Evolutionary conservation across 2,797 vertebrate species (phyloP).

Genomic region (Gambusia yucatana): DNA sequence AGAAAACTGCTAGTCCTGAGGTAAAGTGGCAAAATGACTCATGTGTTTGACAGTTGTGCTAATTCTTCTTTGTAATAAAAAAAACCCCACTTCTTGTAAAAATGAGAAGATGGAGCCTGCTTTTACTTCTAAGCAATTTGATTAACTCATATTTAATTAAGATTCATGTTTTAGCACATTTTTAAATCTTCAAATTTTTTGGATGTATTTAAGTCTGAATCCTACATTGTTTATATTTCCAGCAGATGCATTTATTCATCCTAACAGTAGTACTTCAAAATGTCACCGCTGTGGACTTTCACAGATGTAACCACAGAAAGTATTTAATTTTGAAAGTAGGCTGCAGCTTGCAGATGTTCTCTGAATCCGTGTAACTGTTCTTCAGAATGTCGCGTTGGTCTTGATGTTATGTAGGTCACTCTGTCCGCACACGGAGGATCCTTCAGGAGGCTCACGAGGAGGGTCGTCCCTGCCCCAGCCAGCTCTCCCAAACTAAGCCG

Average conservation of each 20-base stretch:
- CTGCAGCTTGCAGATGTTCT: not conserved
- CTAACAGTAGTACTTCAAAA: conserved; percentile 5
- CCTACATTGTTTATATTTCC: conserved; percentile 8
- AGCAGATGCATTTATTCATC: conserved; percentile 9
- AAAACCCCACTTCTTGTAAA: conserved; percentile 37
- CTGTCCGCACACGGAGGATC: conserved; percentile 85
- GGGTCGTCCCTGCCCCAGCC: conserved; percentile 88
- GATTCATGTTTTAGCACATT: conserved; percentile 30
- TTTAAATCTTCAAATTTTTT: not conserved
- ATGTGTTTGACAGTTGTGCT: conserved; percentile 45
- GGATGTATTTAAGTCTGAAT: conserved; percentile 15
- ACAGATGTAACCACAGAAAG: not conserved
- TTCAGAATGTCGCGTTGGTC: not conserved
- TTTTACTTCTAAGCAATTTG: conserved; percentile 35
- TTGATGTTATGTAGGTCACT: conserved; percentile 81
- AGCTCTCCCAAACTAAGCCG: conserved; percentile 87
- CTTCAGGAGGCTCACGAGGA: conserved; percentile 87
- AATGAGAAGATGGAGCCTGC: conserved; percentile 21
- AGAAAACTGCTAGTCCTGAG: conserved; percentile 42
- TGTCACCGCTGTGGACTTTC: conserved; percentile 3
- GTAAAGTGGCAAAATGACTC: conserved; percentile 42
- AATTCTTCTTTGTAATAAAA: conserved; percentile 50
- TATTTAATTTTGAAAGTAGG: conserved; percentile 6
- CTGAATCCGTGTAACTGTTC: not conserved
- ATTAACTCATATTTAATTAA: conserved; percentile 32